These are phyloP conservation scores for Hirundo rustica DNA, from an alignment of 2,797 vertebrate genomes.

Conservation along the genomic window DNA sequence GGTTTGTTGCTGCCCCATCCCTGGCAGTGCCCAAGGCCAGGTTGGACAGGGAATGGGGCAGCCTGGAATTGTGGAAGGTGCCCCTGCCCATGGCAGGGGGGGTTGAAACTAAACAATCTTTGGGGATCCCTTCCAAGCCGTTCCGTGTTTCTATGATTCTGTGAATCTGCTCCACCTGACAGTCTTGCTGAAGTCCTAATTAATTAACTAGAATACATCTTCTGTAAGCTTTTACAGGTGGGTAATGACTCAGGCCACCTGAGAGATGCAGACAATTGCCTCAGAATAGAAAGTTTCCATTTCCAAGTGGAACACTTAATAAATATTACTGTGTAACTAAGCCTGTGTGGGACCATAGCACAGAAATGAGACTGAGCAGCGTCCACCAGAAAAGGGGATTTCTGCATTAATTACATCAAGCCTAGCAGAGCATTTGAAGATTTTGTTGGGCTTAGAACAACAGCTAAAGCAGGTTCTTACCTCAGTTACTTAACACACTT, in stretches of 20 bases:
- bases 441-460: not conserved
- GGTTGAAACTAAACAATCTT: fast-evolving
- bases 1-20: not conserved
- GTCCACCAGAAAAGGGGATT: not conserved
- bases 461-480: not conserved
- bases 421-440: not conserved
- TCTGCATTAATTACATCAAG: not conserved
- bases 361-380: not conserved
- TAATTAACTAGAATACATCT: not conserved
- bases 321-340: not conserved
- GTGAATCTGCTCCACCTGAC: not conserved
- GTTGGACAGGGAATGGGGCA: not conserved
- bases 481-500: not conserved
- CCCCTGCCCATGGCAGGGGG: not conserved
- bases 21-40: not conserved
- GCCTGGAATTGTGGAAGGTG: fast-evolving
- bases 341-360: not conserved
- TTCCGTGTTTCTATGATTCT: not conserved
- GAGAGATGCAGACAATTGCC: not conserved
- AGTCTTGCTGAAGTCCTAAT: not conserved
- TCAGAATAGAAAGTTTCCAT: not conserved
- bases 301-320: not conserved
- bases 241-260: not conserved
- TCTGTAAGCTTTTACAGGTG: not conserved
- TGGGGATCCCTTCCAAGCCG: not conserved